These are phyloP conservation scores for Babyrousa celebensis DNA, from an alignment of 2,797 vertebrate genomes.

Conservation along the genomic window DNA sequence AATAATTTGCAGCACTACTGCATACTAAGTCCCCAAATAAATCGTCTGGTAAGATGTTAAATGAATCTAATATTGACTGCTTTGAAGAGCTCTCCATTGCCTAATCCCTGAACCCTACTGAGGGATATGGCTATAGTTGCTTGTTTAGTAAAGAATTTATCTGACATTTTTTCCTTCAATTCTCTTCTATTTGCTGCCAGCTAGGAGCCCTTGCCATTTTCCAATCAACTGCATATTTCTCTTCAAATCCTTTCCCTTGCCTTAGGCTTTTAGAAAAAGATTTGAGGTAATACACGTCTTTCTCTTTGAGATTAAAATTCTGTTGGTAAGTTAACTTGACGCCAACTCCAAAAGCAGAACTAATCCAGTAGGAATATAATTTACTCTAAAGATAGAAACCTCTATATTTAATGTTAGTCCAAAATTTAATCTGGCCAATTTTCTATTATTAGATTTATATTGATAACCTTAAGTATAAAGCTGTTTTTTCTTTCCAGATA, in stretches of 20 bases:
- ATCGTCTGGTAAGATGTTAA: background rate
- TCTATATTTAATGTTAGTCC: constrained; percentile 30
- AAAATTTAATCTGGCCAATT: constrained; percentile 29
- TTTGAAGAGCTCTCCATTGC: background rate
- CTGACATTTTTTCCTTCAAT: constrained; percentile 21
- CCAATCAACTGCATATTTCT: constrained; percentile 23
- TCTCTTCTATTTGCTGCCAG: background rate
- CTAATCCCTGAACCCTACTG: background rate
- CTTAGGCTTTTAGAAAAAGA: constrained; percentile 52
- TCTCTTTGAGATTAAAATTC: constrained; percentile 47
- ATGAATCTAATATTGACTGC: background rate
- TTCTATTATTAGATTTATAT: constrained; percentile 30
- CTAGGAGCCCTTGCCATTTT: constrained; percentile 37
- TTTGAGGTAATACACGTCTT: constrained; percentile 44
- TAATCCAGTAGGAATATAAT: constrained; percentile 44
- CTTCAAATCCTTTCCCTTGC: background rate
- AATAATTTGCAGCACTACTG: constrained; percentile 32
- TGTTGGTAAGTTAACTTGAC: constrained; percentile 44
- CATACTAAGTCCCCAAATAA: background rate
- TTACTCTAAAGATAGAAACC: constrained; percentile 56
- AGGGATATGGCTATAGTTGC: background rate
- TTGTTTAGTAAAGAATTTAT: background rate
- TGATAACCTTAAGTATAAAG: constrained; percentile 46
- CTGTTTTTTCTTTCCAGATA: constrained; percentile 46
- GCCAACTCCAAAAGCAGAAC: constrained; percentile 39